Evolutionary conservation across 2,888 invertebrate species (phyloP).

Genomic region (Drosophila aldrichi): DNA sequence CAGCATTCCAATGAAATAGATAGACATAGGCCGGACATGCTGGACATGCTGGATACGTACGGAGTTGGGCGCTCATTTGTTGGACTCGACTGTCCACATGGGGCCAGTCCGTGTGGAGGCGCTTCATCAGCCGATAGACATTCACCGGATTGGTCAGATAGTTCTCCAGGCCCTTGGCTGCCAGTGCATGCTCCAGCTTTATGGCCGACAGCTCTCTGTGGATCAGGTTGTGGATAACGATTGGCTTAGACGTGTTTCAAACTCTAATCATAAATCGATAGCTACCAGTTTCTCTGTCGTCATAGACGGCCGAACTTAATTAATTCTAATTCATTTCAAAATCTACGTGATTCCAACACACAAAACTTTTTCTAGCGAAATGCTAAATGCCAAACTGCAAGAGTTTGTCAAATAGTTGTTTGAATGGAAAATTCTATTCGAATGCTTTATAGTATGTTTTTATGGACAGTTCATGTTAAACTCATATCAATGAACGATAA

Average conservation of each 20-base stretch:
- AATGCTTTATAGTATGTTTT: background rate
- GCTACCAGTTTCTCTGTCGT: constrained; percentile 70
- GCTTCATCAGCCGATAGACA: constrained; percentile 96
- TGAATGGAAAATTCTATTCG: constrained; percentile 13
- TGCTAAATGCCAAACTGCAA: constrained; percentile 53
- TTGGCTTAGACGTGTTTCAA: constrained; percentile 49
- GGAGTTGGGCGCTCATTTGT: constrained; percentile 87
- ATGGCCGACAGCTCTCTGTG: constrained; percentile 87
- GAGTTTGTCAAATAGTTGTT: constrained; percentile 33
- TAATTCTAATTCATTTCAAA: constrained; percentile 81
- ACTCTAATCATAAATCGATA: constrained; percentile 38
- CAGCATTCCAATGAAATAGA: background rate
- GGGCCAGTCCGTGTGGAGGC: constrained; percentile 95
- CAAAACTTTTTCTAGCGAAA: constrained; percentile 70
- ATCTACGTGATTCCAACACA: constrained; percentile 55
- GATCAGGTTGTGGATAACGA: constrained; percentile 43
- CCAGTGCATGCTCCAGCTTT: constrained; percentile 90
- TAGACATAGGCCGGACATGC: too few species aligned
- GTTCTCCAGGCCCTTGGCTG: constrained; percentile 90
- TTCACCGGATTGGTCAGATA: constrained; percentile 97
- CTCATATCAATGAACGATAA: constrained; percentile 2
- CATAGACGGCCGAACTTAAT: constrained; percentile 56
- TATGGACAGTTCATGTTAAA: constrained; percentile 6
- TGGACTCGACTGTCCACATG: constrained; percentile 90
- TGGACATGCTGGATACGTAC: constrained; percentile 52